Evolutionary conservation across 1,140 invertebrate genomes (phyloP).

Genomic region (Drosophila kurseongensis): DNA sequence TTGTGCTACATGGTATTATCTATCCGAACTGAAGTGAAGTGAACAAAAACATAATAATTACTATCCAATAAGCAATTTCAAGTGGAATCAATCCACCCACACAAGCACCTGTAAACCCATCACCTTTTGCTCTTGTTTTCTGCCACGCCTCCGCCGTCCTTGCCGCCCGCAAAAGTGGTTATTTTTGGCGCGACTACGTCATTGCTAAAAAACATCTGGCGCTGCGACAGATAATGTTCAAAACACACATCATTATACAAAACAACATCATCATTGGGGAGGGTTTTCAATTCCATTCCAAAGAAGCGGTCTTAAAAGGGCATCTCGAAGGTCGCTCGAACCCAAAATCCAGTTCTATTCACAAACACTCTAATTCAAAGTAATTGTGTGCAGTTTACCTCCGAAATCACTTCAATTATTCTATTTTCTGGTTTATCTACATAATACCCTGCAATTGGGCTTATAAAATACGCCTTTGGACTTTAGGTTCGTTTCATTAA

Average conservation of each 20-base stretch:
- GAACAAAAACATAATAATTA: slow-evolving; percentile 9
- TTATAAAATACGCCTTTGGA: neutral
- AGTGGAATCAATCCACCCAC: slow-evolving; percentile 18
- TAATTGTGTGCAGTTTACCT: slow-evolving; percentile 16
- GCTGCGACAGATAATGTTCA: slow-evolving; percentile 37
- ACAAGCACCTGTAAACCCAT: slow-evolving; percentile 35
- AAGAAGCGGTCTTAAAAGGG: slow-evolving; percentile 1
- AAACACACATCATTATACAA: slow-evolving; percentile 4
- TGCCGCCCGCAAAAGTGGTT: slow-evolving; percentile 25
- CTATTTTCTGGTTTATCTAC: neutral
- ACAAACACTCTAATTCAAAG: neutral
- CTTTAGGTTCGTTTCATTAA: slow-evolving; percentile 11
- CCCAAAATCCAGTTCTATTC: slow-evolving; percentile 4
- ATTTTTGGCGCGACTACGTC: slow-evolving; percentile 71
- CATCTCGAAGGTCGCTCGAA: slow-evolving; percentile 2
- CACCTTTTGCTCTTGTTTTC: slow-evolving; percentile 26
- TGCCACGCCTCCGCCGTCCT: slow-evolving; percentile 9
- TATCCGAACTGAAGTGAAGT: neutral
- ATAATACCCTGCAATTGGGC: neutral
- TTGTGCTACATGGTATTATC: neutral
- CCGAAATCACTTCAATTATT: slow-evolving; percentile 12
- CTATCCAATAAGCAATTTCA: slow-evolving; percentile 13
- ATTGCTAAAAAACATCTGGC: slow-evolving; percentile 68
- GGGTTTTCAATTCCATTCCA: slow-evolving; percentile 9
- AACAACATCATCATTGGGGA: slow-evolving; percentile 20